These are phyloP conservation scores for Spinus olivaceus DNA, from an alignment of 2,797 vertebrate genomes.

Conservation along the genomic window DNA sequence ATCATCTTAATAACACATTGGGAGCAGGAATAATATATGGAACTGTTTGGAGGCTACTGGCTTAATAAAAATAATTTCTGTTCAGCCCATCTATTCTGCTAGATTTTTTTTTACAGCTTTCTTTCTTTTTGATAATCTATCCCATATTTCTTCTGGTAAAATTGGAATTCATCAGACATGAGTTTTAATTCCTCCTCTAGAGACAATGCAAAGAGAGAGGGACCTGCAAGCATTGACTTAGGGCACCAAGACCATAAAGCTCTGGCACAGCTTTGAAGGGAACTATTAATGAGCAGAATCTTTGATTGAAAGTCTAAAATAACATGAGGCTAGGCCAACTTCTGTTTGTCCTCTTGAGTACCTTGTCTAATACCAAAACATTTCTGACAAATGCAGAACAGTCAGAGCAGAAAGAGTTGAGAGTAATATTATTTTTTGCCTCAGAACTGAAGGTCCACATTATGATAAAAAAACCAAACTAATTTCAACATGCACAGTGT, in stretches of 20 bases:
- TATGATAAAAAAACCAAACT: not conserved
- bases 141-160: not conserved
- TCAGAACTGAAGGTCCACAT: not conserved
- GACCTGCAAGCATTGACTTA: not conserved
- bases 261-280: not conserved
- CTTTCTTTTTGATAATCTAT: not conserved
- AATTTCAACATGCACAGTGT: not conserved
- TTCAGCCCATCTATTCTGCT: not conserved
- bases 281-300: not conserved
- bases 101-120: not conserved
- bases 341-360: not conserved
- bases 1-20: not conserved
- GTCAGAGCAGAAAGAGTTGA: not conserved
- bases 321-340: not conserved
- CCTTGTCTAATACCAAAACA: not conserved
- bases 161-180: not conserved
- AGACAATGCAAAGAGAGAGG: not conserved
- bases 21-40: not conserved
- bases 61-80: not conserved
- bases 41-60: not conserved
- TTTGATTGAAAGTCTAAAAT: not conserved
- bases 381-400: not conserved
- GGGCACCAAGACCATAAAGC: not conserved
- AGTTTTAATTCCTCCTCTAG: not conserved
- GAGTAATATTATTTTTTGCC: not conserved